Conservation (phyloP, 2,113 vertebrate genomes). For the Alethe castanea region DNA sequence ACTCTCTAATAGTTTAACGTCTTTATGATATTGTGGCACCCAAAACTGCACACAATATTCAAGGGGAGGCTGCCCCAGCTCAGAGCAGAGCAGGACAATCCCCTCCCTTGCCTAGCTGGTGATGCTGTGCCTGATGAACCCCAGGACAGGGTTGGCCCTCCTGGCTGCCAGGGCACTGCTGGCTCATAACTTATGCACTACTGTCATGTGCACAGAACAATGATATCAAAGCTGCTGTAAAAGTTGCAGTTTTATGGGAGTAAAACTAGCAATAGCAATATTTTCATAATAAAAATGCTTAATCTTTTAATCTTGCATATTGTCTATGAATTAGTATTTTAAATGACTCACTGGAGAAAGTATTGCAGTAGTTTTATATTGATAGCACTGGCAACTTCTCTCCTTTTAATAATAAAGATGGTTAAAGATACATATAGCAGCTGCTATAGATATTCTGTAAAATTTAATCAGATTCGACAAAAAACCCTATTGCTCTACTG, state of each 20-base stretch:
- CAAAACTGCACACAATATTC: fast-evolving
- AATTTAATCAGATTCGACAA: constrained; percentile 11
- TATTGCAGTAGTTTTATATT: background rate
- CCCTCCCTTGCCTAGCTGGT: fast-evolving
- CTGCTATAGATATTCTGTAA: background rate
- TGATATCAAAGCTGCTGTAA: background rate
- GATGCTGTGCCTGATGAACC: fast-evolving
- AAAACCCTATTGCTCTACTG: background rate
- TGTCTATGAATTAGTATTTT: background rate
- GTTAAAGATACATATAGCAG: background rate
- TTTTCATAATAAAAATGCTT: background rate
- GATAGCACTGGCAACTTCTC: background rate
- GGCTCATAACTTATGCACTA: background rate
- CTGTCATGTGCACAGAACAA: background rate
- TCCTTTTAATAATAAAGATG: background rate
- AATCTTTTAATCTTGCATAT: background rate
- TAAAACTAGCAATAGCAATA: background rate
- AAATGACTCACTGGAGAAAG: background rate
- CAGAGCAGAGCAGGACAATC: background rate
- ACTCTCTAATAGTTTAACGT: too few species aligned
- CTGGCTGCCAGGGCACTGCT: background rate
- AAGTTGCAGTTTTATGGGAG: background rate
- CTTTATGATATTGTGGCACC: background rate
- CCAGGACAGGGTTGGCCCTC: fast-evolving
- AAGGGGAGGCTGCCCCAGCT: fast-evolving